Base-by-base conservation (phyloP, 2,888 invertebrate genomes). In the Emmelina monodactyla region DNA sequence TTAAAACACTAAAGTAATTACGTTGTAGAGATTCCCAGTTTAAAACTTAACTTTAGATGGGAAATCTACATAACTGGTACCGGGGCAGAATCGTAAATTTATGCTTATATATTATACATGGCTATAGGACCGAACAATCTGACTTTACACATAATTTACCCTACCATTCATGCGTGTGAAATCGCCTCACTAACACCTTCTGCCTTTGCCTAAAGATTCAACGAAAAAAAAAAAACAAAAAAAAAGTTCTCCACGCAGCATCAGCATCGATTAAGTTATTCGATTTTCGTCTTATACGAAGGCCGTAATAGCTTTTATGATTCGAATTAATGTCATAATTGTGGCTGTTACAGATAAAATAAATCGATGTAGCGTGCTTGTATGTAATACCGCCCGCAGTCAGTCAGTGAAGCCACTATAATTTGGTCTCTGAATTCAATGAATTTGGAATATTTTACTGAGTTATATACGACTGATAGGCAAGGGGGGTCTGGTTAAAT, bases 311-410 rank as follows among this genome's bases (percentile, higher is more conserved):
- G 64, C 58, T 65, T 62, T 71, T 72, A 72, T 64, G 66, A 66
- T 63, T 67, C 59, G 64, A 68, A 64, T 75, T 76, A 75, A 75
- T 72, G 75, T 71, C 70, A 73, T 75, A 75, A 78, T 73, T 75
- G 71, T 59, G 63, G 66, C 65, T 62, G 66, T 72, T 64, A 70
- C 55, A 64, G 58, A 73, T 73, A 70, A 72, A 71, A 71, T 75
- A 71, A 73, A 75, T 75, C 67, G 73, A 71, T 73, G 70, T 59
- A 43, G 63, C 58, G 57, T 62, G 62, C 63, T 70, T 72, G 5
- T n/a, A 69, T 59, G 65, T 68, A 68, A 70, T 70, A 71, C 73
- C 76, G 66, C 75, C 73, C 65, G 73, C 62, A 59, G 73, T 62
- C 67, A 55, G 50, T 53, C 57, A 51, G 47, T 56, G 13, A 13